Base-by-base conservation (phyloP, 2,797 vertebrate genomes). In the Lacerta viridis region DNA sequence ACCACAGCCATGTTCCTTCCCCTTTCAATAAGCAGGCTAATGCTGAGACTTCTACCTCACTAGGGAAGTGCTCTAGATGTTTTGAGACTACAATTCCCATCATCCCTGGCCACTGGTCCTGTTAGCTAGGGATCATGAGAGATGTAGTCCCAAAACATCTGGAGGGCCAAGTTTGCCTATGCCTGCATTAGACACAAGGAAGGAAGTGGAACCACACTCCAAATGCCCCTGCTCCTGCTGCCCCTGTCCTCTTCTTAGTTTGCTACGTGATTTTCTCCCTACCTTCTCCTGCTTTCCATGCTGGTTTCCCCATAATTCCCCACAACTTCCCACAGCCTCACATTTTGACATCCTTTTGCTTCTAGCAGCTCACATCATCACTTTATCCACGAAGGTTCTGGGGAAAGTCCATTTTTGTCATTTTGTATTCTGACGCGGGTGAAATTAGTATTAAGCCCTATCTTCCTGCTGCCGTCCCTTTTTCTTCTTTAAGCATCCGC, bases 401-500 rank as follows among this genome's bases (percentile, higher is more conserved):
- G 91, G 80, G 18, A 71, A n/a, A 0, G 0, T 18, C 64, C 46
- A 33, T 29, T 36, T 5, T 86, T 90, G 71, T n/a, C 20, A 78
- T 78, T 86, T 11, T 5, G 1, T 64, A 91, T 68, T 80, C 5
- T 69, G 85, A 80, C 91, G 88, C 81, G 8, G 75, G 81, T 85
- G 74, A 55, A 79, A 46, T 80, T 89, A 33, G 13, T 9, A 89
- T 59, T 77, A 69, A 69, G 17, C 71, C 76, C 41, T 71, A 2
- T 18, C 18, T 10, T 27, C 84, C 61, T 77, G 61, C n/a, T 55
- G 23, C 11, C 64, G 1, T 20, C 5, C 88, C 46, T 55, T 29
- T 17, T 91, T 89, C 75, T 7, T 23, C 74, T 61, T 87, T 50
- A 50, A 87, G 9, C 50, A 46, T 87, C 90, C 80, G 46, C 89